Evolutionary conservation across 2,113 vertebrate species (phyloP), one percentile per base, ranked within the genome.

Genomic region (Typhlomys cinereus): DNA sequence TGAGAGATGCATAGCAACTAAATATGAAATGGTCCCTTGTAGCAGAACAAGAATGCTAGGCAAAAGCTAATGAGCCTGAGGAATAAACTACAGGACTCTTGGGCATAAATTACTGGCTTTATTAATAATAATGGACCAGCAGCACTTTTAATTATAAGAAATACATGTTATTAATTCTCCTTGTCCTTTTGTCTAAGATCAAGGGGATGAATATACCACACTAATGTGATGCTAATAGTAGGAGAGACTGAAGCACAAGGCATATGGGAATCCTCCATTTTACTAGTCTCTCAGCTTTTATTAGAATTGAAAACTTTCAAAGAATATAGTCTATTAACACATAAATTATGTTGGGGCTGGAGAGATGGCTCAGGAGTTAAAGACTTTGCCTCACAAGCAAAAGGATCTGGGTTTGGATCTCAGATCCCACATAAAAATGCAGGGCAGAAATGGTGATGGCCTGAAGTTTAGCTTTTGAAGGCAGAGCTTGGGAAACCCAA

Each of bases 321-420:
- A 79, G 64, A 71, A 29, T 54, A 69, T 14, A 85, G 34, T 46
- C n/a, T 41, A 69, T 36, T 76, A n/a, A 88, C 81, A 89, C 62
- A 82, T 20, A 70, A 92, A 82, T 44, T 25, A 4, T 15, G 7
- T n/a, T n/a, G n/a, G n/a, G n/a, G n/a, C n/a, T n/a, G n/a, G n/a
- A n/a, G n/a, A n/a, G n/a, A n/a, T n/a, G n/a, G n/a, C n/a, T n/a
- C n/a, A n/a, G n/a, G n/a, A n/a, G n/a, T n/a, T n/a, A n/a, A n/a
- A n/a, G n/a, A n/a, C n/a, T n/a, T n/a, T n/a, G n/a, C n/a, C n/a
- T n/a, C n/a, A n/a, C n/a, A n/a, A n/a, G n/a, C n/a, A n/a, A n/a
- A n/a, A n/a, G n/a, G n/a, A n/a, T n/a, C n/a, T n/a, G n/a, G n/a
- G n/a, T n/a, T n/a, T n/a, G n/a, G n/a, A n/a, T n/a, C n/a, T n/a